Conservation (phyloP, 2,888 invertebrate species). For the Agonopterix subpropinquella region DNA sequence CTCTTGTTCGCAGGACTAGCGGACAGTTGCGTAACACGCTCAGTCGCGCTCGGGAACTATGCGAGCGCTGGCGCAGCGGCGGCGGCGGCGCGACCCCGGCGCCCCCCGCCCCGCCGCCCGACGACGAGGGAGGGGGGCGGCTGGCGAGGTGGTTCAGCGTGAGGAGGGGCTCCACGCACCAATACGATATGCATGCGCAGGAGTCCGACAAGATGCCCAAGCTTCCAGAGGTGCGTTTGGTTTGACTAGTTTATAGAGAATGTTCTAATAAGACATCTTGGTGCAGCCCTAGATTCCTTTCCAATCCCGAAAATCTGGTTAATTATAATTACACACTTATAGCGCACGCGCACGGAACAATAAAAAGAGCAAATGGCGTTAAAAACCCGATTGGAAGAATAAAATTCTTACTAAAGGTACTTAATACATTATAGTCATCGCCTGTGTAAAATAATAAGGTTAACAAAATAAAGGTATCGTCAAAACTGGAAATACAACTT, state of each 20-base stretch:
- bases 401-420: too few relatives aligned
- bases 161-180: slow-evolving; percentile 86
- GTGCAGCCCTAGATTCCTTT: too few relatives aligned
- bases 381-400: too few relatives aligned
- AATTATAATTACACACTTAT: too few relatives aligned
- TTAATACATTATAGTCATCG: too few relatives aligned
- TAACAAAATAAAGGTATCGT: too few relatives aligned
- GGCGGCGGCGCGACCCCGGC: slow-evolving; percentile 49
- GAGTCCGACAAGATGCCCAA: slow-evolving; percentile 83
- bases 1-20: slow-evolving; percentile 75
- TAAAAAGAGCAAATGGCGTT: too few relatives aligned
- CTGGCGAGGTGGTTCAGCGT: slow-evolving; percentile 94
- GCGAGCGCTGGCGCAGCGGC: slow-evolving; percentile 85
- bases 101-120: slow-evolving; percentile 59
- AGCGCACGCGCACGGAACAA: too few relatives aligned
- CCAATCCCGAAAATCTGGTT: too few relatives aligned
- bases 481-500: slow-evolving; percentile 7
- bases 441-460: too few relatives aligned
- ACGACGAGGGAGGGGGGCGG: slow-evolving; percentile 82
- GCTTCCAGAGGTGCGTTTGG: slow-evolving; percentile 81
- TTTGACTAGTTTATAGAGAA: background rate
- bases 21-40: slow-evolving; percentile 87
- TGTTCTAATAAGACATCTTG: background rate
- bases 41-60: slow-evolving; percentile 87
- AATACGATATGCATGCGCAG: slow-evolving; percentile 81